Conservation (phyloP, 2,797 vertebrate species). For the Tauraco hartlaubi region DNA sequence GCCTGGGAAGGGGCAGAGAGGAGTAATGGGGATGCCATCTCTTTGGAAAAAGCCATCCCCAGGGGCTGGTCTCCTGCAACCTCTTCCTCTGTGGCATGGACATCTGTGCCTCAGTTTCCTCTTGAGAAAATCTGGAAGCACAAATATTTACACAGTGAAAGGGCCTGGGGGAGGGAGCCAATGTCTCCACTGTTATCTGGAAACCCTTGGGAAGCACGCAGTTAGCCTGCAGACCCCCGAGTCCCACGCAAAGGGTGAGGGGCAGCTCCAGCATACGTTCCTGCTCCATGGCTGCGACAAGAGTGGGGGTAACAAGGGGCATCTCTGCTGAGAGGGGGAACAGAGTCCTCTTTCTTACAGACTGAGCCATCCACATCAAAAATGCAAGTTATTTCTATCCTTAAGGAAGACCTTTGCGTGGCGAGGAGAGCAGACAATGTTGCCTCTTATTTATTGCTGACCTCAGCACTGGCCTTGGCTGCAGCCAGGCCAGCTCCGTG, state of each 20-base stretch:
- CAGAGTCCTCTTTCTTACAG: conserved; percentile 79
- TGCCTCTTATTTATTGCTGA: conserved; percentile 81
- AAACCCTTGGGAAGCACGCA: neutral
- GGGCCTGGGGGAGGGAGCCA: neutral
- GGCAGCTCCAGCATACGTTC: neutral
- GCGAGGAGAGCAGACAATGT: conserved; percentile 78
- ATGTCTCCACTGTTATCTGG: neutral
- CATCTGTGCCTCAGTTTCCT: conserved; percentile 14
- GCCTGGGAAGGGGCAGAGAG: neutral
- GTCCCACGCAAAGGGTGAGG: neutral
- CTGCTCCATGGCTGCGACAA: neutral
- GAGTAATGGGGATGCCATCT: neutral
- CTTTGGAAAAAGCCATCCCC: neutral
- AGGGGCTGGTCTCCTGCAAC: neutral
- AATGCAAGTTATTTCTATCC: conserved; percentile 84
- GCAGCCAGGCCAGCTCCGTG: conserved; percentile 59
- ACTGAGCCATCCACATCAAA: conserved; percentile 69
- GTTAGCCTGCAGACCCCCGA: neutral
- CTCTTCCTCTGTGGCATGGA: neutral
- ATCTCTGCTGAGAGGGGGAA: conserved; percentile 62
- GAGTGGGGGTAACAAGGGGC: neutral
- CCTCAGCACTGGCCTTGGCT: conserved; percentile 79
- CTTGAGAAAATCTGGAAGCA: neutral
- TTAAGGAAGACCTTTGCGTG: conserved; percentile 77
- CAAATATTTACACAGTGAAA: conserved; percentile 28